Evolutionary conservation across 2,113 vertebrate genomes (phyloP).

Genomic region (Triplophysa siluroides): DNA sequence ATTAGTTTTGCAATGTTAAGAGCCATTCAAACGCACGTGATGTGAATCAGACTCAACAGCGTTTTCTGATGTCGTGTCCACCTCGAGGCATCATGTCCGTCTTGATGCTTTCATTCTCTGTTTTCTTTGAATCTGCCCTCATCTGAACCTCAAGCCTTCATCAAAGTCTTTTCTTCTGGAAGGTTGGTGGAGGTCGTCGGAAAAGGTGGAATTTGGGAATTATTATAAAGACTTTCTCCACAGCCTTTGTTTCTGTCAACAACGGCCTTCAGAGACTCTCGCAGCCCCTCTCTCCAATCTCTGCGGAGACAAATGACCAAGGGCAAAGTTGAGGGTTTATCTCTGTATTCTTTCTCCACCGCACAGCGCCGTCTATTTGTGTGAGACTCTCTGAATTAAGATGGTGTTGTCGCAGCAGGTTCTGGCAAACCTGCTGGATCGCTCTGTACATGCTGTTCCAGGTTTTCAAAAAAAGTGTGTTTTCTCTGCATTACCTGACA

Average conservation of each 20-base stretch:
- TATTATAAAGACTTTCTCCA: conserved; percentile 24
- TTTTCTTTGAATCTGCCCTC: conserved; percentile 13
- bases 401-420: conserved; percentile 3
- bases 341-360: conserved; percentile 23
- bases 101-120: background rate
- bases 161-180: conserved; percentile 24
- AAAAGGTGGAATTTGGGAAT: conserved; percentile 12
- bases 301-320: conserved; percentile 37
- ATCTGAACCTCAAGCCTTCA: conserved; percentile 20
- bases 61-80: background rate
- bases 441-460: conserved; percentile 7
- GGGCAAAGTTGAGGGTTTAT: conserved; percentile 16
- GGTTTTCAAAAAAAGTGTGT: conserved; percentile 19
- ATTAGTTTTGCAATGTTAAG: too few relatives aligned
- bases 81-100: background rate
- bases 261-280: conserved; percentile 29
- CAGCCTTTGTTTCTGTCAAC: conserved; percentile 42
- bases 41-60: background rate
- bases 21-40: background rate
- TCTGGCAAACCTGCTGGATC: background rate
- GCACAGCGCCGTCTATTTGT: background rate
- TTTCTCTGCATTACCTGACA: background rate
- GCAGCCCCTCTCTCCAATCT: conserved; percentile 29
- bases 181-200: conserved; percentile 33
- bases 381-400: conserved; percentile 4